phyloP scores from a whole-genome alignment of 2,888 invertebrate genomes.

The Hemicrepidius hirtus region DNA sequence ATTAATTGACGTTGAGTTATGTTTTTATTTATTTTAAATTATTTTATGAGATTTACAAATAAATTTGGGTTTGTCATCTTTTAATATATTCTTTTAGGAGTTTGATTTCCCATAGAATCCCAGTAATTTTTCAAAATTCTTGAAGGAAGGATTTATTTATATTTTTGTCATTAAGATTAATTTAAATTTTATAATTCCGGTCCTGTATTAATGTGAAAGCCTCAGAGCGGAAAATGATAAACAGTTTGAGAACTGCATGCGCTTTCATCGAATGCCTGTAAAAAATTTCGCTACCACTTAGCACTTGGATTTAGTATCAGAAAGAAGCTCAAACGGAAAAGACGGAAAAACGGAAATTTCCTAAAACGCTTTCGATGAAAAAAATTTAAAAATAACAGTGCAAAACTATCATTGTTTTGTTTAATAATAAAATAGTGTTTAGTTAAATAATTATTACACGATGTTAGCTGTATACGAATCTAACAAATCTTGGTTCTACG shows the following conservation, averaged over 20 bases:
- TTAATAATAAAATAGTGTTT: slow-evolving; percentile 14
- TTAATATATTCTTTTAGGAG: too few species aligned
- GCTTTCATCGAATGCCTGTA: not conserved
- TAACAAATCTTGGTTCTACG: not conserved
- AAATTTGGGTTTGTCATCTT: too few species aligned
- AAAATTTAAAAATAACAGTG: too few species aligned
- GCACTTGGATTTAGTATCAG: slow-evolving; percentile 9
- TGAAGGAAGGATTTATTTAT: too few species aligned
- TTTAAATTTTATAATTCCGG: too few species aligned
- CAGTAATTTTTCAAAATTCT: too few species aligned
- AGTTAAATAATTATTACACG: not conserved
- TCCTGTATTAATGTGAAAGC: too few species aligned
- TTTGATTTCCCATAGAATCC: too few species aligned
- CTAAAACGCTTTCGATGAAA: not conserved
- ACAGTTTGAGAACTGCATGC: slow-evolving; percentile 15
- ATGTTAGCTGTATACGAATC: slow-evolving; percentile 4
- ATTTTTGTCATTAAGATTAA: too few species aligned
- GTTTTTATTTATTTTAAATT: too few species aligned
- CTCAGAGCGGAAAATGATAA: not conserved
- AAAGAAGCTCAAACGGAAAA: slow-evolving; percentile 14
- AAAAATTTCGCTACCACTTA: slow-evolving; percentile 24
- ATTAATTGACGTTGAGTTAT: too few species aligned
- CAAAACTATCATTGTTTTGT: slow-evolving; percentile 22
- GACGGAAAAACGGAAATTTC: not conserved
- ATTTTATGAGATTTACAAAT: too few species aligned